Base-by-base conservation (phyloP, 2,113 vertebrate species). In the Acrocephalus kingi region DNA sequence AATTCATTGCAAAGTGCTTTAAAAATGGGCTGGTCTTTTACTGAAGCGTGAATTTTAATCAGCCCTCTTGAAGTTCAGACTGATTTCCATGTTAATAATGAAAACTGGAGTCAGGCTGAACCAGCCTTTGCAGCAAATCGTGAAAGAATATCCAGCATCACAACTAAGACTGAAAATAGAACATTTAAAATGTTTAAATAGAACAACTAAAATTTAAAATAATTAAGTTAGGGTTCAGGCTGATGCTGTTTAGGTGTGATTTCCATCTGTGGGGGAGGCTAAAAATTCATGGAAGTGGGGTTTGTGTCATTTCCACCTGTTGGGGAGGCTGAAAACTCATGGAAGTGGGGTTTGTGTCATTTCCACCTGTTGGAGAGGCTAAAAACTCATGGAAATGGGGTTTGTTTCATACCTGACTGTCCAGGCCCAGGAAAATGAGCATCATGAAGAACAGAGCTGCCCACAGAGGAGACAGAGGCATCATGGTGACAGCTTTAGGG, bases 401-500 rank as follows among this genome's bases (percentile, higher is more conserved):
- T 73, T 71, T 76, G 28, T 54, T 81, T 39, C 96, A 76, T 97
- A 99, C 99, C 99, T 99, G 99, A 89, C 99, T 99, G 97, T 99
- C 99, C 96, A 99, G 97, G 30, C 99, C 99, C 61, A 99, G 98
- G 96, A 99, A 99, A 97, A 99, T 99, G 74, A 99, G 99, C 99
- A 99, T 99, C 99, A 99, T 98, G 97, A 99, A 99, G 98, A 99
- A 99, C 79, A 99, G 98, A 83, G 98, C 97, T 49, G 99, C 99
- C 99, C 99, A 99, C 58, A 99, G 96, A 6, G 99, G 99, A 91
- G 99, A 98, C 73, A 99, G 98, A 64, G 99, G 99, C 99, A 99
- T 99, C 99, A 99, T 99, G 52, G 99, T 99, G 51, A 99, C 99
- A 39, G 99, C 99, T 97, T 99, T 99, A 76, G 99, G 99, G 93